Base-by-base conservation (phyloP, 2,113 vertebrate species). In the Phylloscopus trochiloides region DNA sequence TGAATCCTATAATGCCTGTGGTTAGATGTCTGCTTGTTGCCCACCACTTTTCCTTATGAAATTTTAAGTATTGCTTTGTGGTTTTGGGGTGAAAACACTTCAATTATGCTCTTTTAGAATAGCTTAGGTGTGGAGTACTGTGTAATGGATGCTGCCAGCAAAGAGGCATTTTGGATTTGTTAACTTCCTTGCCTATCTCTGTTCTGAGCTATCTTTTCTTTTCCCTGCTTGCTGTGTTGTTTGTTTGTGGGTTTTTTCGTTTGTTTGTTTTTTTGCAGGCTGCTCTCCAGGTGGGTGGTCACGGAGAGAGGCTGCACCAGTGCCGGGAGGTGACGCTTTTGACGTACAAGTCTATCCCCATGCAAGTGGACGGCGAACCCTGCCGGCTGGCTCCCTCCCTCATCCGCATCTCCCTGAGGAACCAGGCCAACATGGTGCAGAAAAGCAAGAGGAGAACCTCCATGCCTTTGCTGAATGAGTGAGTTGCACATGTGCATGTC, bases 361-460 rank as follows among this genome's bases (percentile, higher is more conserved):
- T 98, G 98, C 98, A 98, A 97, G 98, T 98, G 79, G 98, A 98
- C 5, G 98, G 98, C 0, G 98, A 98, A 40, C 98, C 98, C 1
- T 98, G 98, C 17, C 96, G 98, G 28, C 6, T 98, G 86, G 98
- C 98, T 24, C 98, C 98, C 1, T 98, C 98, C 0, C 97, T 98
- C 88, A 98, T 98, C 67, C 97, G 97, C 1, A 98, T 98, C 86
- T 98, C 98, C 76, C 45, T 98, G 32, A 97, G 98, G 93, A 98
- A 98, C 85, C 98, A 98, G 90, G 98, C 98, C 95, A 98, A 98
- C 80, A 98, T 98, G 98, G 98, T 98, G 32, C 98, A 98, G 97
- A 98, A 98, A 70, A 98, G 98, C 98, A 98, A 98, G 97, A 97
- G 98, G 94, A 98, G 98, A 65, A 98, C 98, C 0, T 98, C 98